A percentile compares a stretch with the other conserved stretches of the same genome.
Evolutionary conservation across 1,140 invertebrate species (phyloP).

Genomic region (Bombyx mandarina): DNA sequence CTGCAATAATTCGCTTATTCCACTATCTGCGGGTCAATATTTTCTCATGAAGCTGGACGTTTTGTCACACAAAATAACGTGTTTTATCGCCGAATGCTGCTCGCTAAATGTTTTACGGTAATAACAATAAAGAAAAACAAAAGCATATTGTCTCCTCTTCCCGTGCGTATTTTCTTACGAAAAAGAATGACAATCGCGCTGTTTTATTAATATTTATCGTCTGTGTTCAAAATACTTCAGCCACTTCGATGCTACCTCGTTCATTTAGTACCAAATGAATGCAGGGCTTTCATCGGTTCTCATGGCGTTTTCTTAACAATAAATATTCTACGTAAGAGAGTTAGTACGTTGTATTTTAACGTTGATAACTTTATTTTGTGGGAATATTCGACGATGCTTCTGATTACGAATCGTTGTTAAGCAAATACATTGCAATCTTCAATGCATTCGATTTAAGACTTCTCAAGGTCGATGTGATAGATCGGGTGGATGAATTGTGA

Average conservation of each 20-base stretch:
- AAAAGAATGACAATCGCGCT: conserved; percentile 53
- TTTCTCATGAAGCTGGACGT: conserved; percentile 67
- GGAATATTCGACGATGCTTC: too few species aligned
- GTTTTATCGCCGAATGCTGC: conserved; percentile 53
- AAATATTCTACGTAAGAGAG: conserved; percentile 7
- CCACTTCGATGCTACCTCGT: conserved; percentile 9
- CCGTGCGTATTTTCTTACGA: conserved; percentile 51
- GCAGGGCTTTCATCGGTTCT: conserved; percentile 17
- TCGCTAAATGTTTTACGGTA: conserved; percentile 67
- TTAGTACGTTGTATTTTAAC: too few species aligned
- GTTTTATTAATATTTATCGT: conserved; percentile 66
- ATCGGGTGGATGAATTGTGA: too few species aligned
- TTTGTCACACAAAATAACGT: conserved; percentile 70
- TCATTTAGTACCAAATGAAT: not conserved
- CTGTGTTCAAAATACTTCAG: conserved; percentile 45
- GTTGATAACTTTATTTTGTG: too few species aligned
- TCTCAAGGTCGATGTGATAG: too few species aligned
- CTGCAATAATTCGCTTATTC: conserved; percentile 62
- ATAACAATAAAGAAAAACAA: conserved; percentile 70
- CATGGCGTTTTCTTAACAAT: conserved; percentile 9
- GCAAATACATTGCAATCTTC: too few species aligned
- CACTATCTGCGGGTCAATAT: conserved; percentile 67
- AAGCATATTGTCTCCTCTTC: conserved; percentile 59
- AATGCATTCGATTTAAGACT: too few species aligned
- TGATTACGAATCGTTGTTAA: too few species aligned